Conservation (phyloP, 2,797 vertebrate species). For the Coranthus polyacanthus region DNA sequence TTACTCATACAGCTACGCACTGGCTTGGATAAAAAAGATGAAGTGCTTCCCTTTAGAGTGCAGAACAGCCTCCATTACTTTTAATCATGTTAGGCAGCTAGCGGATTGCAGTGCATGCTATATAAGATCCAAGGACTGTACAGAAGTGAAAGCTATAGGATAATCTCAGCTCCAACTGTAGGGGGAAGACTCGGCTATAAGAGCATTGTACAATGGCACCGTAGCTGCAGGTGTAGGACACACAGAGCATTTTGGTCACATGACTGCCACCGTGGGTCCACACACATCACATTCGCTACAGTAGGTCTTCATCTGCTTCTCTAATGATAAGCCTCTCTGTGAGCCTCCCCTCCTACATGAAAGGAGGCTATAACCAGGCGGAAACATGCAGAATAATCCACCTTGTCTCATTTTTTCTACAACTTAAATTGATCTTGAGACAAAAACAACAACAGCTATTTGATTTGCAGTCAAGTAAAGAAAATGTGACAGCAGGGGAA, state of each 20-base stretch:
- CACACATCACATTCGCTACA: constrained; percentile 17
- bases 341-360: constrained; percentile 13
- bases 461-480: constrained; percentile 54
- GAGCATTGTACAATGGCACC: constrained; percentile 21
- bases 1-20: constrained; percentile 1
- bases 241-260: constrained; percentile 17
- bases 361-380: constrained; percentile 21
- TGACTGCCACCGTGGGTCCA: constrained; percentile 20
- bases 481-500: constrained; percentile 35
- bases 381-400: constrained; percentile 21
- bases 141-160: constrained; percentile 40
- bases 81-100: constrained; percentile 36
- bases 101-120: constrained; percentile 43
- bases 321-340: constrained; percentile 38
- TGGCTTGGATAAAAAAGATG: constrained; percentile 6
- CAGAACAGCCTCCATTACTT: constrained; percentile 26
- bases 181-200: not conserved
- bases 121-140: constrained; percentile 41
- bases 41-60: constrained; percentile 8
- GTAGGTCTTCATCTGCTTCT: constrained; percentile 30
- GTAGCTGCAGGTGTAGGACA: constrained; percentile 42
- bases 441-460: constrained; percentile 62
- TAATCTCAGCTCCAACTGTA: constrained; percentile 33
- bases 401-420: constrained; percentile 38
- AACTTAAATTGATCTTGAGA: constrained; percentile 45